Evolutionary conservation across 1,140 invertebrate genomes (phyloP).

Genomic region (Acromyrmex charruanus): DNA sequence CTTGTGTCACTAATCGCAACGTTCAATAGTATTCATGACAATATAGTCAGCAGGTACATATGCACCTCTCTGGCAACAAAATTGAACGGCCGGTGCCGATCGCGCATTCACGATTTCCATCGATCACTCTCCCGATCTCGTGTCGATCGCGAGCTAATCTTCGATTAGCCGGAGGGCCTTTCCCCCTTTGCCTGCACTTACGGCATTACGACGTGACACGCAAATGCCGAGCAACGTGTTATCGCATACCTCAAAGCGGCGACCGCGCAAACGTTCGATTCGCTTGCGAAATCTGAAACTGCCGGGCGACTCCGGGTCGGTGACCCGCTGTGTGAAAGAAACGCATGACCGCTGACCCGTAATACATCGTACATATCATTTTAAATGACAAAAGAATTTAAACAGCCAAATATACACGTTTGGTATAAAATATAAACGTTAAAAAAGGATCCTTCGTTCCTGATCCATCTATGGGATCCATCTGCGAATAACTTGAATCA

Average conservation of each 20-base stretch:
- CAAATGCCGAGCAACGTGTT: constrained; percentile 72
- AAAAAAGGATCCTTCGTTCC: background rate
- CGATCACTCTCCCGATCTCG: constrained; percentile 65
- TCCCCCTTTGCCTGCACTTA: constrained; percentile 56
- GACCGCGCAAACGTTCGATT: constrained; percentile 62
- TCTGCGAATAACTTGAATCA: background rate
- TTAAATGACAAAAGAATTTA: background rate
- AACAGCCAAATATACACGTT: background rate
- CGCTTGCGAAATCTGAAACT: constrained; percentile 73
- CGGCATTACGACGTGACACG: constrained; percentile 70
- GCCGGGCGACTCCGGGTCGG: constrained; percentile 56
- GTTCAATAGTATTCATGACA: background rate
- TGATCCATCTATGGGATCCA: background rate
- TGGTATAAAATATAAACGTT: background rate
- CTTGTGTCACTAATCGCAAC: constrained; percentile 4
- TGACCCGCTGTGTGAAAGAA: constrained; percentile 53
- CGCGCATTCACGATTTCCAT: constrained; percentile 70
- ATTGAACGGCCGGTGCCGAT: background rate
- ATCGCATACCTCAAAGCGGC: constrained; percentile 64
- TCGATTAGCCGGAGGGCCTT: constrained; percentile 64
- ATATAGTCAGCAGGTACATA: constrained; percentile 15
- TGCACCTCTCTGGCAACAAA: constrained; percentile 26
- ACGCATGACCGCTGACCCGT: constrained; percentile 66
- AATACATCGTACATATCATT: constrained; percentile 45
- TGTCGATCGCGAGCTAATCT: constrained; percentile 71